Evolutionary conservation across 2,797 vertebrate genomes (phyloP).

Genomic region (Petrocephalus sullivani): DNA sequence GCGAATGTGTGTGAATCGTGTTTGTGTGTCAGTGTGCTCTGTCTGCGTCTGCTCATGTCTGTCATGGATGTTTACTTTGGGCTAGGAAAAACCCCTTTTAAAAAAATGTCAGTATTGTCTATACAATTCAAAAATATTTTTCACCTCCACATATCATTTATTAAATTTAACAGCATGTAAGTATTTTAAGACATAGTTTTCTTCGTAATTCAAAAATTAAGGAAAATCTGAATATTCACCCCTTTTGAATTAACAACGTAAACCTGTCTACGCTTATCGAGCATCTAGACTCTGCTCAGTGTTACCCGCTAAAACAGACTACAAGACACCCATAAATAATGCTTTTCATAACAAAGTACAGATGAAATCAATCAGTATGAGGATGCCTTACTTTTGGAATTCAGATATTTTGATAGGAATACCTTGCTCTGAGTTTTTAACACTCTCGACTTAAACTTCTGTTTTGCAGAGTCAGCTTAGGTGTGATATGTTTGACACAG

Average conservation of each 20-base stretch:
- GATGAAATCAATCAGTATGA: not conserved
- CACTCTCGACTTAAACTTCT: not conserved
- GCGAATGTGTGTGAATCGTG: slow-evolving; percentile 4
- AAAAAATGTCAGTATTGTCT: not conserved
- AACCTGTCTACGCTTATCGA: not conserved
- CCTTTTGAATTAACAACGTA: not conserved
- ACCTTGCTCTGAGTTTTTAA: not conserved
- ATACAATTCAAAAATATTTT: not conserved
- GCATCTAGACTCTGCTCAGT: not conserved
- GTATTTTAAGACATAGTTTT: not conserved
- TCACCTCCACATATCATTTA: not conserved
- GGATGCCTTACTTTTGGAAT: not conserved
- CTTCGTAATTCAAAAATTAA: not conserved
- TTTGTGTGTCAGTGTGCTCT: slow-evolving; percentile 2
- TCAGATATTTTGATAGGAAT: not conserved
- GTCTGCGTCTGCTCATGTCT: not conserved
- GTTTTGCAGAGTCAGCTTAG: slow-evolving; percentile 11
- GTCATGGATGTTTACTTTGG: not conserved
- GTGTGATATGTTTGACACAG: slow-evolving; percentile 7
- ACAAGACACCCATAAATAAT: not conserved
- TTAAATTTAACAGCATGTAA: not conserved
- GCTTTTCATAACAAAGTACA: not conserved
- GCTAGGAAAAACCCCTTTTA: not conserved
- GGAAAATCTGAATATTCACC: not conserved
- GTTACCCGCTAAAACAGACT: not conserved